A percentile compares a stretch with the other conserved stretches of the same genome.
phyloP scores from a whole-genome alignment of 1,140 invertebrate species.

The Drosophila mojavensis region DNA sequence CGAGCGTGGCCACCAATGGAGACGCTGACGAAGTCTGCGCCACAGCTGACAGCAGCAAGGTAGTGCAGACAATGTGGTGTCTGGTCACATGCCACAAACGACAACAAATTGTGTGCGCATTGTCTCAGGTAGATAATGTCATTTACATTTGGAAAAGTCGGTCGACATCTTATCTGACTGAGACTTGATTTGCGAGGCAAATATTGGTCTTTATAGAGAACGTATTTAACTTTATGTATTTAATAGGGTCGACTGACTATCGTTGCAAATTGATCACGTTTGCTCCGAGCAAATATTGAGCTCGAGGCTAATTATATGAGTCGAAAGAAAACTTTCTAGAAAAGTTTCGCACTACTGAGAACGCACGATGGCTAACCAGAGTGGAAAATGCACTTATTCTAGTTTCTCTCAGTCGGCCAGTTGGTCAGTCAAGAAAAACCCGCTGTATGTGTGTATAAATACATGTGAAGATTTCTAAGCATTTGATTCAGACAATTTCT shows the following conservation, averaged over 20 bases:
- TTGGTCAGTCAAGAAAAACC: background rate
- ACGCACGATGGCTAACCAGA: background rate
- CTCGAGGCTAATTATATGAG: background rate
- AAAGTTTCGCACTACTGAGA: background rate
- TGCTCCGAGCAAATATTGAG: no score
- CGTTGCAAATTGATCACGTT: no score
- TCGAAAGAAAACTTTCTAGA: background rate
- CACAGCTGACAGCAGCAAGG: slow-evolving; percentile 36
- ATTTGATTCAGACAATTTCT: slow-evolving; percentile 13
- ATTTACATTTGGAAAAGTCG: slow-evolving; percentile 46
- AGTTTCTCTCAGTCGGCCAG: background rate
- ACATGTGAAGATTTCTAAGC: background rate
- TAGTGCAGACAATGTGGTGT: slow-evolving; percentile 42
- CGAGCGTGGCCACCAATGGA: slow-evolving; percentile 31
- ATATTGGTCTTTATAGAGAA: background rate
- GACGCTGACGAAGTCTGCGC: slow-evolving; percentile 29
- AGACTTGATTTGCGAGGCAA: background rate
- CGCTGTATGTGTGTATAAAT: background rate
- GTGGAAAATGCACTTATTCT: background rate
- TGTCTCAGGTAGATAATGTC: slow-evolving; percentile 64
- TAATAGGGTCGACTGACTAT: no score
- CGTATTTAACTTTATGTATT: no score
- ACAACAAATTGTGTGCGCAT: slow-evolving; percentile 50
- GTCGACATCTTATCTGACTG: background rate
- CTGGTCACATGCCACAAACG: slow-evolving; percentile 47